These are phyloP conservation scores for Trichogramma dendrolimi DNA, from an alignment of 2,888 invertebrate species.

Conservation along the genomic window DNA sequence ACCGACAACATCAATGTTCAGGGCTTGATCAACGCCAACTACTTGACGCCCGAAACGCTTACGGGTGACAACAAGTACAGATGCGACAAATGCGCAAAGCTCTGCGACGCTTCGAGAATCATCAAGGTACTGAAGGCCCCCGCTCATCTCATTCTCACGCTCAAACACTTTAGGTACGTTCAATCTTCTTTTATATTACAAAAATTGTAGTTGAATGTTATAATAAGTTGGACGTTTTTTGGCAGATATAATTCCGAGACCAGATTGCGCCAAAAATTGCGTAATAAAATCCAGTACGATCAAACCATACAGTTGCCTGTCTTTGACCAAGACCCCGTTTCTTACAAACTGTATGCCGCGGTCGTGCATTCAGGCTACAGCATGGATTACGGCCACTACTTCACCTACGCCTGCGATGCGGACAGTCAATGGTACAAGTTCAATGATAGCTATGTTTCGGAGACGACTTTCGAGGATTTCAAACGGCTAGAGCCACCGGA, in stretches of 20 bases:
- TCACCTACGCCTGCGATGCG: conserved; percentile 71
- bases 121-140: conserved; percentile 70
- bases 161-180: conserved; percentile 65
- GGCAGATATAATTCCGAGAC: conserved; percentile 64
- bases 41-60: conserved; percentile 71
- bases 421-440: conserved; percentile 71
- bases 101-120: conserved; percentile 73
- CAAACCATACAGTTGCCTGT: conserved; percentile 54
- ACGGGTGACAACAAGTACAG: conserved; percentile 79
- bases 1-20: conserved; percentile 65
- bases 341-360: conserved; percentile 74
- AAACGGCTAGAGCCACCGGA: conserved; percentile 65
- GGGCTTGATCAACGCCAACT: conserved; percentile 67
- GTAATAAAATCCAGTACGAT: conserved; percentile 65
- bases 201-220: no score
- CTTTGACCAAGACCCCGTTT: conserved; percentile 45
- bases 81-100: conserved; percentile 70
- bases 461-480: conserved; percentile 60
- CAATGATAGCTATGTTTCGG: conserved; percentile 72
- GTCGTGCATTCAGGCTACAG: conserved; percentile 81
- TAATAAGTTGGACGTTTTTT: background rate
- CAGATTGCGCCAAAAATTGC: conserved; percentile 74
- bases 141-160: conserved; percentile 71
- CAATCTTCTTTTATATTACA: no score
- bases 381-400: conserved; percentile 84